These are phyloP conservation scores for Corvus cornix DNA, from an alignment of 2,113 vertebrate species.

Conservation along the genomic window DNA sequence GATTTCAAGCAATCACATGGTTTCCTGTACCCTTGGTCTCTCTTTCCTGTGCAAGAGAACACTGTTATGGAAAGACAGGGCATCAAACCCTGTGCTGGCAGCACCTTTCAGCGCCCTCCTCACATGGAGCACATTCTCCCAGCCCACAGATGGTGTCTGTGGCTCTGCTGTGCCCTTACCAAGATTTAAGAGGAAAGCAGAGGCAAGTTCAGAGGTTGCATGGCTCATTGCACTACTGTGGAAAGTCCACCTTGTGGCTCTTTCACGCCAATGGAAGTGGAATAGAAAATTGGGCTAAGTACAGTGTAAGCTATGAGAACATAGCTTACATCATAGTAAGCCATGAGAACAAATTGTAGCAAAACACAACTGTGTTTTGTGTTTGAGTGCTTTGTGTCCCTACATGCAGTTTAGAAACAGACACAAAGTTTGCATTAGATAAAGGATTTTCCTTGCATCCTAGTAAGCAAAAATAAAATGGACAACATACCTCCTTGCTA, in stretches of 20 bases:
- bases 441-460: background rate
- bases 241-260: background rate
- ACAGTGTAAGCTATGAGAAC: background rate
- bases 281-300: background rate
- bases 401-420: background rate
- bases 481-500: rapidly evolving
- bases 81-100: background rate
- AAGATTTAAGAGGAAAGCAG: background rate
- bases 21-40: background rate
- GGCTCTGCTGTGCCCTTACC: background rate
- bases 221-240: background rate
- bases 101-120: background rate
- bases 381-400: background rate
- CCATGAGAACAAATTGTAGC: background rate
- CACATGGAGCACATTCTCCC: background rate
- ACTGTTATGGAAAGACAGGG: background rate
- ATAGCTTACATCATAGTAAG: no score
- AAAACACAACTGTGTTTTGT: background rate
- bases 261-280: rapidly evolving
- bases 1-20: background rate
- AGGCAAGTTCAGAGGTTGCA: background rate
- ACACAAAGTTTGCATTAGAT: background rate
- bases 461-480: background rate
- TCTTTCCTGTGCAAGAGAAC: background rate
- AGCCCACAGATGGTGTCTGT: background rate